Percentiles rank a stretch among this genome's conserved stretches.
phyloP scores from a whole-genome alignment of 1,140 invertebrate genomes.

The Saccostrea echinata region DNA sequence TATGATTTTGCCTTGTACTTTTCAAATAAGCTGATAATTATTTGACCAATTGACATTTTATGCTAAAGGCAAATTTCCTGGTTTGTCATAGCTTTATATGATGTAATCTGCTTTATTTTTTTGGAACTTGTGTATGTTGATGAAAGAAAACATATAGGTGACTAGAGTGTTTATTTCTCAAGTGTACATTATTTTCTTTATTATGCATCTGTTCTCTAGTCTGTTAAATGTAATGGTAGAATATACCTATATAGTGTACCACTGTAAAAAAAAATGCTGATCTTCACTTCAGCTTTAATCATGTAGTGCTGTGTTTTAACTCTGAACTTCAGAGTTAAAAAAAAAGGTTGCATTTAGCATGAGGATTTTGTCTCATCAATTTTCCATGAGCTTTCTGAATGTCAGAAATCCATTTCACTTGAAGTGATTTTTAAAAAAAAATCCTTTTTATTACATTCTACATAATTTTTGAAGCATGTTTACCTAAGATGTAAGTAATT shows the following conservation, averaged over 20 bases:
- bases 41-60: background rate
- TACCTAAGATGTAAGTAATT: background rate
- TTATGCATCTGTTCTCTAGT: background rate
- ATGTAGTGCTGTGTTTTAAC: background rate
- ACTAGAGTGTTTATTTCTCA: background rate
- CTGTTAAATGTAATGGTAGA: background rate
- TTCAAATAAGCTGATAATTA: background rate
- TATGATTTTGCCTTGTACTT: background rate
- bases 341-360: background rate
- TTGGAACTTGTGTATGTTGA: background rate
- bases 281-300: background rate
- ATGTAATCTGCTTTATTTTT: background rate
- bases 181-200: background rate
- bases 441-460: constrained; percentile 11
- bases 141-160: background rate
- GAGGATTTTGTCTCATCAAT: constrained; percentile 5
- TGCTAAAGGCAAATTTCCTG: background rate
- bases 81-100: background rate
- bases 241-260: background rate
- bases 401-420: background rate
- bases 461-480: background rate
- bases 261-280: background rate
- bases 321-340: background rate
- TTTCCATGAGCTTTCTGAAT: background rate
- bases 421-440: background rate